phyloP scores from a whole-genome alignment of 1,140 invertebrate genomes.

The Eumaeus atala region DNA sequence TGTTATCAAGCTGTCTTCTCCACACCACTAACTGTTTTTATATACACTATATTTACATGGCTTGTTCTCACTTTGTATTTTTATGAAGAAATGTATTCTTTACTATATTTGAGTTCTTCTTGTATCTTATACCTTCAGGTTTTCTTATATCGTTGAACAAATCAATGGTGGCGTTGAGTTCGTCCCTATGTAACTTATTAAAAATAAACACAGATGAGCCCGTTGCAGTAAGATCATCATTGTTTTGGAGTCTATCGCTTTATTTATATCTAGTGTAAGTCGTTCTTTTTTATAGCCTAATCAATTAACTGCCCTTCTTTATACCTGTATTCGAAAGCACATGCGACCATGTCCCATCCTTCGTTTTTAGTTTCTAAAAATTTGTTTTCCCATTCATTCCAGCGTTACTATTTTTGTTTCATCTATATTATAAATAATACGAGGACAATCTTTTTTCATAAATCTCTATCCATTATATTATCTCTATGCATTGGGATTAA shows the following conservation, averaged over 20 bases:
- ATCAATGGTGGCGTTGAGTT: constrained; percentile 9
- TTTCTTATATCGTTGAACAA: constrained; percentile 11
- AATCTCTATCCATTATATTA: constrained; percentile 11
- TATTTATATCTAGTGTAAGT: constrained; percentile 12
- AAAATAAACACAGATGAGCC: constrained; percentile 9
- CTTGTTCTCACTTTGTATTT: constrained; percentile 21
- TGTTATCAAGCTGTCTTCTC: constrained; percentile 9
- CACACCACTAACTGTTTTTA: constrained; percentile 11
- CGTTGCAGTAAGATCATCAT: constrained; percentile 13
- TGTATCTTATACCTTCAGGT: constrained; percentile 12
- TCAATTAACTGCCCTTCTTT: constrained; percentile 11
- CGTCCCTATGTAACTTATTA: constrained; percentile 13
- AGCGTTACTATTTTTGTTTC: constrained; percentile 3
- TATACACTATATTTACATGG: constrained; percentile 19
- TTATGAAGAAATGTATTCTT: constrained; percentile 13
- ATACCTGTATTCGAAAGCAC: constrained; percentile 6
- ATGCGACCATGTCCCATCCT: constrained; percentile 10
- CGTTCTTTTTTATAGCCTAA: constrained; percentile 14
- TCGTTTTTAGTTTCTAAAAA: constrained; percentile 13
- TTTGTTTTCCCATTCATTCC: constrained; percentile 11
- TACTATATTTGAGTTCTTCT: constrained; percentile 15
- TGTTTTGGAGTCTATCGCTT: constrained; percentile 9
- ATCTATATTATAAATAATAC: constrained; percentile 5
- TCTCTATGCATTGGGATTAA: no score
- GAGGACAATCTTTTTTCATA: constrained; percentile 11